A percentile compares a stretch with the other conserved stretches of the same genome.
These are phyloP conservation scores for Synergus gifuensis DNA, from an alignment of 2,888 invertebrate species.

Conservation along the genomic window DNA sequence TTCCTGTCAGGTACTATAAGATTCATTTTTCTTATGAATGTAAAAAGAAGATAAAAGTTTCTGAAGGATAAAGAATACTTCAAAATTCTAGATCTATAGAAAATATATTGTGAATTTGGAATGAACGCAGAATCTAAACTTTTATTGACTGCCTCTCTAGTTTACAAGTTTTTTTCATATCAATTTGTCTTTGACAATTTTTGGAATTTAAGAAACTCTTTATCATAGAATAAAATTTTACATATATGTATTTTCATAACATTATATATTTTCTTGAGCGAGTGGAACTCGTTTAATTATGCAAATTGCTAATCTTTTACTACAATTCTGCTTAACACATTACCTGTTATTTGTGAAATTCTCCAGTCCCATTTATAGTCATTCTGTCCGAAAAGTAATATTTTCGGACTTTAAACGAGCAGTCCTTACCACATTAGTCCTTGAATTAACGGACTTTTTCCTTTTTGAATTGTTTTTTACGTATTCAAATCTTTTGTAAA, in stretches of 20 bases:
- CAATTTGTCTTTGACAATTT: neutral
- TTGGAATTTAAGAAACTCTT: neutral
- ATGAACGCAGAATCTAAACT: neutral
- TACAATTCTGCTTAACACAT: neutral
- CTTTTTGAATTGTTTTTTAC: neutral
- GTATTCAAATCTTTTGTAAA: neutral
- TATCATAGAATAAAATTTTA: too few species aligned
- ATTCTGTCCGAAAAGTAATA: neutral
- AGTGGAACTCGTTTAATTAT: slow-evolving; percentile 16
- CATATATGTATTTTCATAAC: neutral
- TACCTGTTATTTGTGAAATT: neutral
- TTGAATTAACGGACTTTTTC: neutral
- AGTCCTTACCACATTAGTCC: neutral
- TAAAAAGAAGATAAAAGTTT: neutral
- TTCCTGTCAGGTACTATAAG: neutral
- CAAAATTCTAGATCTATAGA: neutral
- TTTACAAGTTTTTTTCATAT: neutral
- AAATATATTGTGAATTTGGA: neutral
- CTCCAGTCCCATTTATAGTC: neutral
- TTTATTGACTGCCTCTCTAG: neutral
- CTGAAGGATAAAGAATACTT: neutral
- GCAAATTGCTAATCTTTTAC: neutral
- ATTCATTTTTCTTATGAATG: neutral
- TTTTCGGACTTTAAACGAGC: neutral
- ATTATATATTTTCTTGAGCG: neutral